A percentile compares a stretch with the other conserved stretches of the same genome.
Conservation (phyloP, 2,113 vertebrate species). For the Lasiurus borealis region DNA sequence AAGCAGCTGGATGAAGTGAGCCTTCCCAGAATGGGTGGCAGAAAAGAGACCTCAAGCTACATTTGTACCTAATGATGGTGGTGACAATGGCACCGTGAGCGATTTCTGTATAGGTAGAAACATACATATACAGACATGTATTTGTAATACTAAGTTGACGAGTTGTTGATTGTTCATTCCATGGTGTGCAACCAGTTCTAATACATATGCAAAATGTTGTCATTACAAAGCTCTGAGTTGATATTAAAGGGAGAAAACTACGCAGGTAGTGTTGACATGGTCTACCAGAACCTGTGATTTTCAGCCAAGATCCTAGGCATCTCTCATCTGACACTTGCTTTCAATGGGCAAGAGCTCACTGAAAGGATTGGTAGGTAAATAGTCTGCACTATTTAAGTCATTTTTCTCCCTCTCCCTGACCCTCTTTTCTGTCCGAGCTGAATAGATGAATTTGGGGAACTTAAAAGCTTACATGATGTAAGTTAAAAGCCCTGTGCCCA, state of each 20-base stretch:
- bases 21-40: not conserved
- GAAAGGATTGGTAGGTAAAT: not conserved
- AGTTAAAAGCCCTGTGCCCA: not conserved
- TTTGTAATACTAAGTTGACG: not conserved
- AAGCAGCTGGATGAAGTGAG: not conserved
- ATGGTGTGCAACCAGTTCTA: not conserved
- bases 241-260: slow-evolving; percentile 17
- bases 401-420: not conserved
- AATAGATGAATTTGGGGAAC: not conserved
- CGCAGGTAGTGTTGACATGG: not conserved
- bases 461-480: not conserved
- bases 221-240: not conserved
- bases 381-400: not conserved
- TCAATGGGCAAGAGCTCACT: not conserved
- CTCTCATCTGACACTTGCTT: not conserved
- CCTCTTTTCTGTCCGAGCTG: not conserved
- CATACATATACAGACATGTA: not conserved
- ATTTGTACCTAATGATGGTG: not conserved
- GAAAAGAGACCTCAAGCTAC: not conserved
- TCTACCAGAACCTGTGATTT: not conserved
- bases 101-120: not conserved
- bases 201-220: not conserved
- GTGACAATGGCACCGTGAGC: not conserved
- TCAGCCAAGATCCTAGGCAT: not conserved
- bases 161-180: not conserved